Evolutionary conservation across 2,888 invertebrate species (phyloP).

Genomic region (Fragum sueziense): DNA sequence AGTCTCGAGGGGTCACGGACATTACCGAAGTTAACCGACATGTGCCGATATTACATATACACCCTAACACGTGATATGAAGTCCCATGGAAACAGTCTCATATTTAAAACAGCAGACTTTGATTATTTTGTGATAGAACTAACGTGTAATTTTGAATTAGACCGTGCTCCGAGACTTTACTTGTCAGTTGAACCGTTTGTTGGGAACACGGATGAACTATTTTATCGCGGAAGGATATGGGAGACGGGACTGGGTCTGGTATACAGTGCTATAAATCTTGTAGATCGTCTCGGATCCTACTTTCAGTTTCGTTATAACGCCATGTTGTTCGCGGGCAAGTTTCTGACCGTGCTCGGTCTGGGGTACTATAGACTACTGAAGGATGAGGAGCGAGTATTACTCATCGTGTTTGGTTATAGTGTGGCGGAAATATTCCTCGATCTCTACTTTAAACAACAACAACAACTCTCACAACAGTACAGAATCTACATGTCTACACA

Average conservation of each 20-base stretch:
- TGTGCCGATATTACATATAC: conserved; percentile 54
- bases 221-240: conserved; percentile 60
- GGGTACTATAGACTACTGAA: conserved; percentile 52
- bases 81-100: conserved; percentile 41
- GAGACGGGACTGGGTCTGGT: conserved; percentile 55
- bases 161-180: conserved; percentile 52
- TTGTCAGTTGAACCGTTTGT: conserved; percentile 42
- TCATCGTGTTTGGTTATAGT: conserved; percentile 56
- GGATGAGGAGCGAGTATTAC: conserved; percentile 53
- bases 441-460: conserved; percentile 35
- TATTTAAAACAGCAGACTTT: conserved; percentile 41
- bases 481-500: conserved; percentile 43
- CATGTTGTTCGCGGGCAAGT: conserved; percentile 53
- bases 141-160: conserved; percentile 48
- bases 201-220: conserved; percentile 51
- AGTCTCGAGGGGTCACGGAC: conserved; percentile 45
- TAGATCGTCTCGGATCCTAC: conserved; percentile 57
- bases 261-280: conserved; percentile 56
- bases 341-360: conserved; percentile 53
- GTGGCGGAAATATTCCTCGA: conserved; percentile 59
- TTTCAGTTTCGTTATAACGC: conserved; percentile 54
- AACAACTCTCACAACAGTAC: conserved; percentile 24
- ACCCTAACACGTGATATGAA: conserved; percentile 45
- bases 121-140: conserved; percentile 53
- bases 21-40: conserved; percentile 58